Percentiles rank a stretch among this genome's conserved stretches.
Evolutionary conservation across 2,797 vertebrate species (phyloP).

Genomic region (Microhierax caerulescens): DNA sequence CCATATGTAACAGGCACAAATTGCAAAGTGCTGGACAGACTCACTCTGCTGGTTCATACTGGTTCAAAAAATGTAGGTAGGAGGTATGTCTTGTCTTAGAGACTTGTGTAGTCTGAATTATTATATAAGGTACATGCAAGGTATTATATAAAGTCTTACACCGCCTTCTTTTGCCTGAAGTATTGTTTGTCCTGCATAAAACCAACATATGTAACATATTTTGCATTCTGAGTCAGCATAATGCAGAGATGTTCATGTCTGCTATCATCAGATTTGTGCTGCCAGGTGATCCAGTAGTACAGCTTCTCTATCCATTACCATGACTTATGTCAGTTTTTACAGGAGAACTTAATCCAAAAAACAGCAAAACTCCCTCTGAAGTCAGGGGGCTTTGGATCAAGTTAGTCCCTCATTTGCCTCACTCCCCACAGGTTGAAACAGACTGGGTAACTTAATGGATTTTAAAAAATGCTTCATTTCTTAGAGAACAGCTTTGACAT

Average conservation of each 20-base stretch:
- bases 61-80: not conserved
- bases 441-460: not conserved
- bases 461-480: not conserved
- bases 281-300: not conserved
- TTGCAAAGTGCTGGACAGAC: not conserved
- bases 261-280: not conserved
- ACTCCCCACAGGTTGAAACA: not conserved
- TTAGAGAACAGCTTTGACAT: not conserved
- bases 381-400: not conserved
- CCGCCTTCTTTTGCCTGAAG: not conserved
- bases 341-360: not conserved
- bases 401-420: not conserved
- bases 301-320: not conserved
- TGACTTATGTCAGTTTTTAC: not conserved
- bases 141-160: not conserved
- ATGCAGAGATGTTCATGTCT: not conserved
- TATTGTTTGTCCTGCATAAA: constrained; percentile 8
- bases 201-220: not conserved
- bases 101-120: not conserved
- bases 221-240: not conserved
- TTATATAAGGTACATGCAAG: not conserved
- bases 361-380: not conserved
- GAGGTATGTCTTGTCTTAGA: not conserved
- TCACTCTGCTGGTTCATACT: not conserved
- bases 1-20: not conserved